Percentiles rank a stretch among this genome's conserved stretches.
Evolutionary conservation across 64 coral and sea anemone genomes (phyloP).

Genomic region (Acropora tenuis): DNA sequence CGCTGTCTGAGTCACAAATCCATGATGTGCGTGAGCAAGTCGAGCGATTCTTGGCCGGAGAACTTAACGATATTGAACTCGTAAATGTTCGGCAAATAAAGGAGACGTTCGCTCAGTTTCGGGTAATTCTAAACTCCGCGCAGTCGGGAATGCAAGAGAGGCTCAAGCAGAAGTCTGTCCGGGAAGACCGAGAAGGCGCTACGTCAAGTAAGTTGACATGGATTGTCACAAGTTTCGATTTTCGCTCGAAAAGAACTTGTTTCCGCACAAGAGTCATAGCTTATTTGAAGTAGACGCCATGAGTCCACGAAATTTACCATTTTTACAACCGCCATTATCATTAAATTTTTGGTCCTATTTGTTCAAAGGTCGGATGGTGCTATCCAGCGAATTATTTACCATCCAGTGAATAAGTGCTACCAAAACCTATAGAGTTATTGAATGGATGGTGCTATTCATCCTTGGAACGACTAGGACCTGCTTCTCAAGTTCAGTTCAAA

Average conservation of each 20-base stretch:
- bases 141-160: slow-evolving; percentile 75
- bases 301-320: no score
- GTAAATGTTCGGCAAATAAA: slow-evolving; percentile 98
- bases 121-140: slow-evolving; percentile 70
- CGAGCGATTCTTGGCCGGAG: slow-evolving; percentile 77
- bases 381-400: not conserved
- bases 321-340: no score
- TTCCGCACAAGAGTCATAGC: no score
- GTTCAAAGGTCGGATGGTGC: no score
- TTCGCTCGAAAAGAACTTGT: no score
- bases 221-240: not conserved
- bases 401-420: not conserved
- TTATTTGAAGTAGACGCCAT: no score
- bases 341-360: no score
- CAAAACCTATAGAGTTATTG: not conserved
- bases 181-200: slow-evolving; percentile 67
- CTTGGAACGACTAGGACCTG: no score
- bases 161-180: slow-evolving; percentile 74
- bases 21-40: slow-evolving; percentile 87
- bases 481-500: no score
- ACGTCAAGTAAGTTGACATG: slow-evolving; percentile 57
- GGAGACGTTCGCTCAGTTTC: slow-evolving; percentile 92
- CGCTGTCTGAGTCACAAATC: slow-evolving; percentile 89
- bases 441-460: no score
- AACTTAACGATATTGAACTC: slow-evolving; percentile 92